phyloP scores from a whole-genome alignment of 1,140 invertebrate species.

The Magallana angulata region DNA sequence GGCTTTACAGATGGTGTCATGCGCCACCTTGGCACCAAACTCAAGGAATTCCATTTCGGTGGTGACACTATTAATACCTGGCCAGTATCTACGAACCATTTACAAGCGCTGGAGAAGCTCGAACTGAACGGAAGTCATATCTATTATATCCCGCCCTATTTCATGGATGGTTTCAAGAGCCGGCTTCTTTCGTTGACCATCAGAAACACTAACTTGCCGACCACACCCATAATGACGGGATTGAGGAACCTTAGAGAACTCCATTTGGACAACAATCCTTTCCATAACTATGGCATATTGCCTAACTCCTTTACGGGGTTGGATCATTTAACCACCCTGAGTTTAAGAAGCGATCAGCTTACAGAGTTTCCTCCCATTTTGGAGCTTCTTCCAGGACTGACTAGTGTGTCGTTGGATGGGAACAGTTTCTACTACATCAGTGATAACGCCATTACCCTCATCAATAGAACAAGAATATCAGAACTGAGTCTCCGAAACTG shows the following conservation, averaged over 20 bases:
- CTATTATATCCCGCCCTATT: not conserved
- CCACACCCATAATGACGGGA: conserved; percentile 29
- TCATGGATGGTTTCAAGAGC: conserved; percentile 12
- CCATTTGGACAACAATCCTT: conserved; percentile 37
- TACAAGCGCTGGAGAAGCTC: conserved; percentile 25
- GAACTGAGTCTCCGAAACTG: conserved; percentile 22
- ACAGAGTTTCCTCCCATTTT: conserved; percentile 45
- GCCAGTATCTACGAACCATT: conserved; percentile 23
- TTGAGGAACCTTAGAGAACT: conserved; percentile 34
- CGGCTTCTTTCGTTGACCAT: conserved; percentile 14
- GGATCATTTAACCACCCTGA: not conserved
- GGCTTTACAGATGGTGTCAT: conserved; percentile 18
- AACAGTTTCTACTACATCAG: conserved; percentile 42
- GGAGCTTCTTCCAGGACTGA: conserved; percentile 1
- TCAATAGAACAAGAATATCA: conserved; percentile 30
- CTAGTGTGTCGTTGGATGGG: conserved; percentile 11
- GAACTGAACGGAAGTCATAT: conserved; percentile 35
- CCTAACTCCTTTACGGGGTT: conserved; percentile 21
- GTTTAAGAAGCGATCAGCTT: conserved; percentile 28
- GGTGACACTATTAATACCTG: not conserved
- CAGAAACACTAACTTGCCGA: conserved; percentile 16
- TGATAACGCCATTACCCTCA: conserved; percentile 38
- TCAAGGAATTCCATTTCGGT: conserved; percentile 43
- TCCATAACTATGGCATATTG: conserved; percentile 35
- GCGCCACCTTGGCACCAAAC: conserved; percentile 41